Evolutionary conservation across 2,888 invertebrate genomes (phyloP), one percentile per base, ranked within the genome.

Genomic region (Agrotis puta): DNA sequence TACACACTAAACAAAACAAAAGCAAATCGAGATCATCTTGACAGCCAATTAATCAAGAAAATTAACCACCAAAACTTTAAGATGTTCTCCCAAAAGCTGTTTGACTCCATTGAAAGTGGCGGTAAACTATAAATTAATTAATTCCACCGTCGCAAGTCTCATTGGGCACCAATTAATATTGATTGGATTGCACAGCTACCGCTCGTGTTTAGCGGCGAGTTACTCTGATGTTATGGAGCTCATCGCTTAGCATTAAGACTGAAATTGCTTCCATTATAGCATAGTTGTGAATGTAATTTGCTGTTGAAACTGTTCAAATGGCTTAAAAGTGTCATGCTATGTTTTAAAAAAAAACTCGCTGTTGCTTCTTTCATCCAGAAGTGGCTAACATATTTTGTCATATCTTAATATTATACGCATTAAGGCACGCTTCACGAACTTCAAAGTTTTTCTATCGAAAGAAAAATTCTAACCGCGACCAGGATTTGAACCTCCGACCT

Each of bases 151-250:
- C 57, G 65, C 27, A 54, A 62, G 64, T 56, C 66, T 67, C 63
- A 79, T 69, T 77, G 64, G 64, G 67, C 20, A 64, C 33, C 24
- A 61, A 78, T 70, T 66, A 81, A 70, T 56, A 64, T 64, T 64
- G 58, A 70, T 64, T 81, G 70, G 47, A 64, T 66, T 56, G 27
- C 39, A 47, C 57, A 67, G 24, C 16, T 53, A 51, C 39, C 5
- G 64, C 33, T 50, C 27, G 43, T 69, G 48, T 68, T 59, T 22
- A 22, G 47, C 16, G 47, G n/a, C 1, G 27, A 50, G 3, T 20
- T 43, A 33, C 5, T 48, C 58, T 22, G n/a, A 11, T 48, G 24
- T 59, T 56, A 18, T 54, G 50, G 33, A 53, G 13, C 63, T 64
- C 20, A 53, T 63, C 14, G 14, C 74, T 24, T 54, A 24, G 22